Evolutionary conservation across 2,888 invertebrate species (phyloP).

Genomic region (Rambutsinella grinnellia): DNA sequence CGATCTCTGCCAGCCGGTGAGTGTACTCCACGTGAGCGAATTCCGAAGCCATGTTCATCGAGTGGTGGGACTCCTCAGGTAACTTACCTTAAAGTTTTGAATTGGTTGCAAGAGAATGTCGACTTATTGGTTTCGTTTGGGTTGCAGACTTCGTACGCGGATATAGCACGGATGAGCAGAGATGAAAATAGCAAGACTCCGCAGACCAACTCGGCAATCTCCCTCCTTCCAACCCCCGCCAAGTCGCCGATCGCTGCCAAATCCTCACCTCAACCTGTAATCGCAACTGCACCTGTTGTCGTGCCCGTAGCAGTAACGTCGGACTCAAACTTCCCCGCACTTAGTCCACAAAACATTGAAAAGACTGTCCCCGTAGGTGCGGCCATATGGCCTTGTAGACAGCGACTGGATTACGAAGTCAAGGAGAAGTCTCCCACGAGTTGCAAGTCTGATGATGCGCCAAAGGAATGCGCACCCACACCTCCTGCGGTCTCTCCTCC

Average conservation of each 20-base stretch:
- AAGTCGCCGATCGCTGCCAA: slow-evolving; percentile 9
- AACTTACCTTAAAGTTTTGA: not conserved
- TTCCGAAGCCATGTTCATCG: slow-evolving; percentile 61
- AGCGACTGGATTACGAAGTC: slow-evolving; percentile 13
- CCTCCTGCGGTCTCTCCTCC: not conserved
- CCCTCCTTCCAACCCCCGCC: not conserved
- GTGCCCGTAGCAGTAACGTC: slow-evolving; percentile 4
- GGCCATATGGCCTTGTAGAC: slow-evolving; percentile 43
- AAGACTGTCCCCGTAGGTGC: slow-evolving; percentile 29
- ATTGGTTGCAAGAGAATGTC: not conserved
- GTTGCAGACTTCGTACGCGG: slow-evolving; percentile 59
- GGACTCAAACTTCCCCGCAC: slow-evolving; percentile 37
- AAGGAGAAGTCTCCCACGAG: not conserved
- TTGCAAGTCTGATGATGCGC: not conserved
- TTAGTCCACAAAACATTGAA: slow-evolving; percentile 32
- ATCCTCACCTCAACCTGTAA: slow-evolving; percentile 1
- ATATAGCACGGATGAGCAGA: slow-evolving; percentile 57
- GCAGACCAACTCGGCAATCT: not conserved
- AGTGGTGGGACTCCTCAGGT: slow-evolving; percentile 64
- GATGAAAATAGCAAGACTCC: slow-evolving; percentile 47
- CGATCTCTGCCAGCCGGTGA: slow-evolving; percentile 62
- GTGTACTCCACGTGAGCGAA: slow-evolving; percentile 57
- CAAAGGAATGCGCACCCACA: not conserved
- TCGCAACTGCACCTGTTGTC: not conserved
- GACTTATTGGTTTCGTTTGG: not conserved